Evolutionary conservation across 2,888 invertebrate species (phyloP), one percentile per base, ranked within the genome.

Genomic region (Parelbella ahira): DNA sequence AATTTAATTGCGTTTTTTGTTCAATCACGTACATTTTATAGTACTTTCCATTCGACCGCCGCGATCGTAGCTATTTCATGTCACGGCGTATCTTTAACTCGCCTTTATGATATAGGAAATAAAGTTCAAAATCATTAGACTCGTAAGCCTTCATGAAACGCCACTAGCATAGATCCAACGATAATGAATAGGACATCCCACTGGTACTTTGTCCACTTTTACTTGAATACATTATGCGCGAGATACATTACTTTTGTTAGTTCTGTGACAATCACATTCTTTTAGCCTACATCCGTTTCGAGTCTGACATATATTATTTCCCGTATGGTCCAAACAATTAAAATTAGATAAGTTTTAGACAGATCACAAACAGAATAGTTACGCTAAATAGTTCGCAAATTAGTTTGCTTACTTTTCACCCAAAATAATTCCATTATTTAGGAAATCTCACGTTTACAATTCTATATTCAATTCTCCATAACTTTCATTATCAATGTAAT

Each of bases 1-100:
- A 20, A 12, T 21, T 33, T 33, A 21, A 33, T 33, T 33, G 32
- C 21, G 15, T n/a, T 34, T 23, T 33, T 23, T 23, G 33, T 23
- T 20, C 23, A 23, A 13, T 23, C 33, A 24, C 33, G 33, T 34
- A 34, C 23, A 8, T 34, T 15, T 34, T 23, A 23, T 34, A 34
- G 13, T 23, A 34, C 23, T 34, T 33, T 34, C 23, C 6, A 6
- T 23, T 34, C 21, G 7, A 11, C 32, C 32, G 11, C 12, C 12
- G n/a, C 8, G 12, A 12, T 21, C 11, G 6, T 20, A 20, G 9
- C n/a, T n/a, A 6, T 11, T 19, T 9, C 6, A 18, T 6, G 4
- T 2, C 6, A 20, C 6, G 6, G 6, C 2, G 6, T 10, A 2
- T 2, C 4, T 2, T 19, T 11, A 11, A 10, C 21, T 33, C 21